These are phyloP conservation scores for Monopterus albus DNA, from an alignment of 2,113 vertebrate species.

Conservation along the genomic window DNA sequence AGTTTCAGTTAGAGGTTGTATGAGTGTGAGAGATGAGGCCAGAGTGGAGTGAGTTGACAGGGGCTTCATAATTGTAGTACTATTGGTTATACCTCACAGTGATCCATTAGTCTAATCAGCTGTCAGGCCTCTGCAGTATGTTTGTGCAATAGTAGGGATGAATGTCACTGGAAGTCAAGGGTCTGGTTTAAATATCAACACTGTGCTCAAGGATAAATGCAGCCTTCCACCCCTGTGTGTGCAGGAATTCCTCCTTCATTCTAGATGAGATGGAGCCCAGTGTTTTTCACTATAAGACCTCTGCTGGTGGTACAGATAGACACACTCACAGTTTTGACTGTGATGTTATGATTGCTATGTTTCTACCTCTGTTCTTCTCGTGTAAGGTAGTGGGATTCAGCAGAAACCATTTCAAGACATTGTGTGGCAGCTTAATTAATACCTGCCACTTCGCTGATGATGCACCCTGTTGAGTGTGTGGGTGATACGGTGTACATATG, in stretches of 20 bases:
- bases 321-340: slow-evolving; percentile 28
- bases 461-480: slow-evolving; percentile 24
- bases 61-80: slow-evolving; percentile 47
- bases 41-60: slow-evolving; percentile 47
- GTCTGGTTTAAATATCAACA: slow-evolving; percentile 59
- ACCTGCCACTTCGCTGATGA: slow-evolving; percentile 41
- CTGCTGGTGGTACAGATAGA: slow-evolving; percentile 63
- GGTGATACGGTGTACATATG: neutral
- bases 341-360: slow-evolving; percentile 29
- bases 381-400: slow-evolving; percentile 4
- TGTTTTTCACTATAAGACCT: slow-evolving; percentile 52
- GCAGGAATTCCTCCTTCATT: slow-evolving; percentile 7
- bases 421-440: slow-evolving; percentile 50
- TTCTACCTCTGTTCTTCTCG: slow-evolving; percentile 15
- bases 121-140: slow-evolving; percentile 45
- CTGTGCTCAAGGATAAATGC: slow-evolving; percentile 59
- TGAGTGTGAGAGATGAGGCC: slow-evolving; percentile 39
- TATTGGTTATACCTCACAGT: slow-evolving; percentile 48
- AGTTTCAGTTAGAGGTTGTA: slow-evolving; percentile 18
- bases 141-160: slow-evolving; percentile 36
- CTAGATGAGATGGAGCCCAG: neutral
- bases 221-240: slow-evolving; percentile 57
- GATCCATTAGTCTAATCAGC: slow-evolving; percentile 70
- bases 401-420: neutral
- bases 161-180: slow-evolving; percentile 45